Conservation (phyloP, 2,797 vertebrate genomes). For the Cynodonichthys magdalenae region DNA sequence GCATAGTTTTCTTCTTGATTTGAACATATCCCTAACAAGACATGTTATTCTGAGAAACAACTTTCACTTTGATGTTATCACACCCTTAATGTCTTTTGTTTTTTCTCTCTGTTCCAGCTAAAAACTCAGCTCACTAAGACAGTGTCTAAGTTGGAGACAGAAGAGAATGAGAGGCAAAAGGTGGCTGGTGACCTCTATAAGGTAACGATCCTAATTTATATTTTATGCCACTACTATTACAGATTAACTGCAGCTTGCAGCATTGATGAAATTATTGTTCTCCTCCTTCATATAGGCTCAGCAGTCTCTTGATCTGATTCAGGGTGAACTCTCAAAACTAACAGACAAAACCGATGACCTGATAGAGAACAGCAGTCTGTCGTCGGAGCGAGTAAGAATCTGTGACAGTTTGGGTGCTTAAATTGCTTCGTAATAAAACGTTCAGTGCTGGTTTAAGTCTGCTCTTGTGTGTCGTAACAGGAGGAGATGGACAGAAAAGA, state of each 20-base stretch:
- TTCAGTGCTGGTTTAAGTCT: constrained; percentile 12
- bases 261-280: constrained; percentile 10
- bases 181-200: constrained; percentile 88
- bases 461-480: constrained; percentile 66
- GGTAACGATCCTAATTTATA: constrained; percentile 33
- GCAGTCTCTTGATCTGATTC: constrained; percentile 92
- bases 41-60: not conserved
- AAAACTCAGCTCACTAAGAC: constrained; percentile 92
- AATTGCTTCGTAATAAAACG: not conserved
- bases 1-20: constrained; percentile 26
- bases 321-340: constrained; percentile 90
- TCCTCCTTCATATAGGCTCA: constrained; percentile 83
- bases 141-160: constrained; percentile 87
- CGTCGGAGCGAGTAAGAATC: constrained; percentile 84
- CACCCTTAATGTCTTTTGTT: constrained; percentile 38
- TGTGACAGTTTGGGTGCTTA: not conserved
- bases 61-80: not conserved
- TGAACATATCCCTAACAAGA: constrained; percentile 19
- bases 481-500: constrained; percentile 89
- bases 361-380: constrained; percentile 90
- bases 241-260: not conserved
- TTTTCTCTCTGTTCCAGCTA: constrained; percentile 81
- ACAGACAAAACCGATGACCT: constrained; percentile 83
- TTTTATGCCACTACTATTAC: not conserved
- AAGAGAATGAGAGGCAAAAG: constrained; percentile 90